Base-by-base conservation (phyloP, 2,888 invertebrate species). In the Villa cingulata region DNA sequence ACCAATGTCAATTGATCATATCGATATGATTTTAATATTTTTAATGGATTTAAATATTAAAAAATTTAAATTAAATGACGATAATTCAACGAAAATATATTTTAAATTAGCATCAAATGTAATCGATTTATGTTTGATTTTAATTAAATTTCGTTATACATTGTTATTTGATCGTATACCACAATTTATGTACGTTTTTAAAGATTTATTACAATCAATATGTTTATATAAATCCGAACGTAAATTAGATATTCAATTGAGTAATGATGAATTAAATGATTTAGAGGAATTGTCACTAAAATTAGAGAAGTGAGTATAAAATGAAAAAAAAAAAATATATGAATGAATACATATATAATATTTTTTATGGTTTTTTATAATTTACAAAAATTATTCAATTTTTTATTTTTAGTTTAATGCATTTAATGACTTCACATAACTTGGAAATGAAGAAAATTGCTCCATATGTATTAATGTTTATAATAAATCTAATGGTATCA, bases 211-310 rank as follows among this genome's bases (percentile, higher is more conserved):
- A 6, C 65, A 66, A 49, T 56, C 66, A 1, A 55, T 69, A 48
- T 59, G 68, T 12, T 62, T 62, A 59, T 69, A 66, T 54, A 65
- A 66, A 52, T 58, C 59, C 36, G 62, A 64, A 17, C 59, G 66
- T 2, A 56, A 59, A 45, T 61, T 63, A 37, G 59, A 64, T 49
- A 56, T 60, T 1, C 54, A 57, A 7, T 49, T 68, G 1, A 55
- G 54, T 1, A 52, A 53, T 3, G 53, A 51, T 2, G 68, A 69
- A 52, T 36, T 68, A 7, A 61, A 68, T 20, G 56, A 61, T 10
- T 50, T 68, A 42, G 58, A 59, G 0, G 62, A 65, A 17, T 36
- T 66, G 48, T 61, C 61, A 0, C 50, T 64, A 9, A 66, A 66
- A 47, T 42, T 67, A 48, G 66, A 63, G 16, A 60, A 49, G 53